Percentiles rank a stretch among this genome's conserved stretches.
These are phyloP conservation scores for Illadopsis cleaveri DNA, from an alignment of 2,113 vertebrate genomes.

Conservation along the genomic window DNA sequence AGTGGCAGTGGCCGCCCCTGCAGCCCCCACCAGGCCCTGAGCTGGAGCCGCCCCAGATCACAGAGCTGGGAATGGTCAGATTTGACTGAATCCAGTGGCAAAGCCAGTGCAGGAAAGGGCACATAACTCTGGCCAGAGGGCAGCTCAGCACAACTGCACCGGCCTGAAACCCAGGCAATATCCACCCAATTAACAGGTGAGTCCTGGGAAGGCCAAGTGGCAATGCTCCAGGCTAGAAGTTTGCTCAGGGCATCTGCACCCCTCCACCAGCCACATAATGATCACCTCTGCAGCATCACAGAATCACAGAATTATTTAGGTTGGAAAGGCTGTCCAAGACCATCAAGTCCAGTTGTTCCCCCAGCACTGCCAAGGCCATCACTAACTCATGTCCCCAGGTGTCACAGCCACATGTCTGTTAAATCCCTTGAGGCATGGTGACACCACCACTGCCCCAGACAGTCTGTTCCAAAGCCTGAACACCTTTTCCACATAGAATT, in stretches of 20 bases:
- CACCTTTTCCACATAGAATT: not conserved
- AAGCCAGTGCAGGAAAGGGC: not conserved
- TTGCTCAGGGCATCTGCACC: not conserved
- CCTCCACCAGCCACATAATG: fast-evolving
- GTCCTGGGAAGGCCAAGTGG: not conserved
- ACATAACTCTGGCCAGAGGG: fast-evolving
- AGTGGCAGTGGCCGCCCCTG: not conserved
- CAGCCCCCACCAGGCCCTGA: not conserved
- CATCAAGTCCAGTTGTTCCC: not conserved
- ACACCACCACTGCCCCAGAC: not conserved
- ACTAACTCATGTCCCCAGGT: not conserved
- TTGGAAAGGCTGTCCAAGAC: not conserved
- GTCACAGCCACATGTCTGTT: not conserved
- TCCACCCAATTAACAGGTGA: not conserved
- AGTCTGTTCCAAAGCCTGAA: not conserved
- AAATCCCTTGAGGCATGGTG: not conserved
- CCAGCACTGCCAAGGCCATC: not conserved
- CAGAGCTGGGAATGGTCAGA: not conserved
- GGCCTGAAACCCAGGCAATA: not conserved
- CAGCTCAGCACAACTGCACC: not conserved
- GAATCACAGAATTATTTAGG: not conserved
- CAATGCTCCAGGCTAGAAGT: not conserved
- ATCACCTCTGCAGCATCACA: not conserved
- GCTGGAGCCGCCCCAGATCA: fast-evolving
- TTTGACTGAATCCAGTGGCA: fast-evolving